Evolutionary conservation across 1,140 invertebrate genomes (phyloP).

Genomic region (Araneus ventricosus): DNA sequence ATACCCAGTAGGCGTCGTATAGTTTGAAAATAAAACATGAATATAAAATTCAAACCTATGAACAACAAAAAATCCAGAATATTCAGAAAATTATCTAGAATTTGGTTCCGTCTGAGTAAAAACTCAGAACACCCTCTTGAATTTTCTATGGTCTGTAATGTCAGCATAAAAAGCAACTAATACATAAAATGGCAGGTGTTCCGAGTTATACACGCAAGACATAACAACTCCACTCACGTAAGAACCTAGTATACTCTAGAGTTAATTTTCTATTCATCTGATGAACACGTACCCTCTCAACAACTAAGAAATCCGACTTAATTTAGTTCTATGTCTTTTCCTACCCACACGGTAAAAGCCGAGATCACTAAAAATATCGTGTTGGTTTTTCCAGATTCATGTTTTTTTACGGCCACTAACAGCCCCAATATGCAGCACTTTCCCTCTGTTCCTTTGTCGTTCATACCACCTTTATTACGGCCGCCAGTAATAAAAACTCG

Average conservation of each 20-base stretch:
- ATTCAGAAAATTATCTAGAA: too few relatives aligned
- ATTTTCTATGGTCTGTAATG: too few relatives aligned
- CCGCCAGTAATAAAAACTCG: background rate
- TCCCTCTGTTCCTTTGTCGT: background rate
- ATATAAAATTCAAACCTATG: too few relatives aligned
- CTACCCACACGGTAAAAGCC: background rate
- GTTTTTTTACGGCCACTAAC: background rate
- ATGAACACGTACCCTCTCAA: background rate
- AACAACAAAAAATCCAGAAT: too few relatives aligned
- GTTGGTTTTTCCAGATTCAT: background rate
- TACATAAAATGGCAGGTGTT: background rate
- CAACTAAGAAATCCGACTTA: background rate
- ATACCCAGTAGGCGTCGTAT: too few relatives aligned
- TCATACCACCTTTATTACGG: background rate
- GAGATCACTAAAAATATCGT: background rate
- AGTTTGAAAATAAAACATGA: too few relatives aligned
- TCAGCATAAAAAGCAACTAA: background rate
- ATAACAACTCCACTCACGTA: background rate
- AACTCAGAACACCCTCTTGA: too few relatives aligned
- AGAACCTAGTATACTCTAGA: background rate
- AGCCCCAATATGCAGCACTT: background rate
- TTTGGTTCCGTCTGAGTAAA: too few relatives aligned
- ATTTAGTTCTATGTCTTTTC: background rate
- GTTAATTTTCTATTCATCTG: slow-evolving; percentile 12
- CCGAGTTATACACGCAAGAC: background rate